Evolutionary conservation across 2,888 invertebrate genomes (phyloP), one percentile per base, ranked within the genome.

Genomic region (Leuctra nigra): DNA sequence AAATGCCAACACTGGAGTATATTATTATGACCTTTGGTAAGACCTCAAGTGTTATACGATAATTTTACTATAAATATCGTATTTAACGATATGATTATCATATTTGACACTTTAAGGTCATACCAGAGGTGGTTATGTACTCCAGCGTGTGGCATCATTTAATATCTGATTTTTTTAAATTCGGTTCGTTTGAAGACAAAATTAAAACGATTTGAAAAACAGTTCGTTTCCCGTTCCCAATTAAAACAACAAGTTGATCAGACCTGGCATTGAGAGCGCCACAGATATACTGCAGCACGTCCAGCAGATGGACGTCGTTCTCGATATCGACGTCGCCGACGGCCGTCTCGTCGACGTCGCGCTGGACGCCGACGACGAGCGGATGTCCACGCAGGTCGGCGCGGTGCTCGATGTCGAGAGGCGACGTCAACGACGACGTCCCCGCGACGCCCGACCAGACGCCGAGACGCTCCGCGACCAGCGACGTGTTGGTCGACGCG

Each of bases 261-360:
- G 11, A 79, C 79, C 76, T 76, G 4, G 77, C 72, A 57, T 79
- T 78, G 1, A 79, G 66, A 61, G 75, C 77, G 54, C 72, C 70
- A 0, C 77, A 70, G 1, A 79, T 72, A 53, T 78, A 78, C 25
- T 74, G 73, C 14, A 80, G 67, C 33, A 78, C 70, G 1, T 72
- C 74, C 0, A 77, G 58, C 53, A 71, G 63, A 0, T 69, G 75
- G 0, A 74, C 71, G 0, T 76, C 70, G 0, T 74, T 70, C 1
- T 74, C 75, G 7, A 75, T 75, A n/a, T 75, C 73, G 9, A 77
- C 76, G 2, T 75, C 77, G 25, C 76, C 77, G 13, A 75, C 69
- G 2, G 11, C 47, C 14, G 54, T 13, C 6, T 11, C 33, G 48
- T 23, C 24, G 6, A 22, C 24, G n/a, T 22, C 25, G 25, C 57